A percentile compares a stretch with the other conserved stretches of the same genome.
Evolutionary conservation across 2,113 vertebrate genomes (phyloP).

Genomic region (Sylvilagus bachmani): DNA sequence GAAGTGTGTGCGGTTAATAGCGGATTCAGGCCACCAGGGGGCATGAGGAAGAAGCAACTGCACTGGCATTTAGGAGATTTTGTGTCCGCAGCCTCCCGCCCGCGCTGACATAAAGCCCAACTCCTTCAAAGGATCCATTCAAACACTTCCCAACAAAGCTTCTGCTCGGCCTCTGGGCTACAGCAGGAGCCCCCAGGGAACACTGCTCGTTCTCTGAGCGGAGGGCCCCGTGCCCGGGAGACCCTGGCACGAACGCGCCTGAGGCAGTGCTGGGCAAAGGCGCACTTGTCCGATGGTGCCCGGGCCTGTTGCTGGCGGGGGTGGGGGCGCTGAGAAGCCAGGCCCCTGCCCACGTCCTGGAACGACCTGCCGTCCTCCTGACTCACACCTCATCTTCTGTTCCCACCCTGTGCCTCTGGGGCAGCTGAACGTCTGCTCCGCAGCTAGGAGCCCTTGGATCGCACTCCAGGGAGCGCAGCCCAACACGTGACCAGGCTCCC

Average conservation of each 20-base stretch:
- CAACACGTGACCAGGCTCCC: background rate
- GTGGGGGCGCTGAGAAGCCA: background rate
- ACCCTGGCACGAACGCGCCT: background rate
- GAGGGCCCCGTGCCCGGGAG: background rate
- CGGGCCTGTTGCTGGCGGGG: background rate
- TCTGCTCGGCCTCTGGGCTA: background rate
- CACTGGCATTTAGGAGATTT: background rate
- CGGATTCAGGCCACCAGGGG: conserved; percentile 56
- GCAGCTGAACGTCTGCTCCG: conserved; percentile 68
- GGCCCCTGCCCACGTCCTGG: conserved; percentile 8
- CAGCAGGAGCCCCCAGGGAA: background rate
- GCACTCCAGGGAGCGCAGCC: conserved; percentile 27
- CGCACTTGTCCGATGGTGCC: too few species aligned
- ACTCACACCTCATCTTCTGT: conserved; percentile 76
- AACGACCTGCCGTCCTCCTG: conserved; percentile 71
- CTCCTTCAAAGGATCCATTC: conserved; percentile 14
- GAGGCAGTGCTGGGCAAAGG: too few species aligned
- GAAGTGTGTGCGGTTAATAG: background rate
- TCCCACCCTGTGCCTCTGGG: conserved; percentile 71
- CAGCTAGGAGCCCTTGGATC: conserved; percentile 59
- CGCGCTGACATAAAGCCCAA: conserved; percentile 10
- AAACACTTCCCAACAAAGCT: background rate
- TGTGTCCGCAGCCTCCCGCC: background rate
- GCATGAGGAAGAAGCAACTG: conserved; percentile 49
- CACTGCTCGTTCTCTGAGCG: background rate